These are phyloP conservation scores for Mirounga angustirostris DNA, from an alignment of 2,113 vertebrate genomes.

Conservation along the genomic window DNA sequence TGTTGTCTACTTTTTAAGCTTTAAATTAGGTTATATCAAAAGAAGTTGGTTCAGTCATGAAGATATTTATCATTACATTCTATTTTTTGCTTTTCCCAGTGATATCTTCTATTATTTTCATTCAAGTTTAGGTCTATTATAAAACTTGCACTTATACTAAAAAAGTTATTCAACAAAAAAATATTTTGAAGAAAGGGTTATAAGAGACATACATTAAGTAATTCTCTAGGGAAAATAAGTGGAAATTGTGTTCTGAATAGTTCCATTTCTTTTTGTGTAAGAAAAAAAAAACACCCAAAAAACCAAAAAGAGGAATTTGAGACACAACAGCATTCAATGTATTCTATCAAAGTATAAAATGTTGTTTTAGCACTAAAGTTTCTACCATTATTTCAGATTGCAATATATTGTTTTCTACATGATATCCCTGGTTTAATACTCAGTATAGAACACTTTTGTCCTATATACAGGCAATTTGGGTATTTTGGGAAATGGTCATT, in stretches of 20 bases:
- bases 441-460: neutral
- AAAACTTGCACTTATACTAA: constrained; percentile 50
- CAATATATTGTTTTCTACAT: neutral
- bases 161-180: constrained; percentile 51
- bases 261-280: neutral
- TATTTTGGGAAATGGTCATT: constrained; percentile 43
- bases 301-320: neutral
- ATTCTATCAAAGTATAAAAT: neutral
- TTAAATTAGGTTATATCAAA: constrained; percentile 38
- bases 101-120: constrained; percentile 39
- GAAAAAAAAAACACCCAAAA: neutral
- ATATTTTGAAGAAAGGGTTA: neutral
- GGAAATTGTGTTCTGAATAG: constrained; percentile 30
- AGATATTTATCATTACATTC: neutral
- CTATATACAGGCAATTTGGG: neutral
- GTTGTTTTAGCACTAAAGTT: neutral
- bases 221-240: neutral
- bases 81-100: constrained; percentile 23
- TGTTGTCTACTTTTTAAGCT: neutral
- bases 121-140: constrained; percentile 6
- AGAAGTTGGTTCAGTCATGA: neutral
- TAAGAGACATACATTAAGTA: constrained; percentile 24
- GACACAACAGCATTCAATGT: neutral
- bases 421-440: constrained; percentile 21
- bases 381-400: constrained; percentile 34